A percentile compares a stretch with the other conserved stretches of the same genome.
These are phyloP conservation scores for Lota lota DNA, from an alignment of 2,113 vertebrate genomes.

Conservation along the genomic window DNA sequence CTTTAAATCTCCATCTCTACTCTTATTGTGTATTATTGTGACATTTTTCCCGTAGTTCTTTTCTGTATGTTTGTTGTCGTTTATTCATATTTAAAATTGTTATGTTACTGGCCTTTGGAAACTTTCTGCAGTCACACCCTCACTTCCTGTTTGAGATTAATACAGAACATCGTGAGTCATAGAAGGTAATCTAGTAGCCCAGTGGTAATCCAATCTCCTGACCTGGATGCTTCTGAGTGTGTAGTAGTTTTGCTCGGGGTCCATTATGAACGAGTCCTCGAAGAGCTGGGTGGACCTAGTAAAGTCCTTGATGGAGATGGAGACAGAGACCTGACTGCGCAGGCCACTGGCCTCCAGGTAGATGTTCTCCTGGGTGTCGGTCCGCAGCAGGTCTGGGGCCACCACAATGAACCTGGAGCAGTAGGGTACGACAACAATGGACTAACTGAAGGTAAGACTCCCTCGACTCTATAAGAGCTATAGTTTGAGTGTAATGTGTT, in stretches of 20 bases:
- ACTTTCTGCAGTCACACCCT: too few species aligned
- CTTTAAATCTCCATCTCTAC: too few species aligned
- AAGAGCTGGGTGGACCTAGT: not conserved
- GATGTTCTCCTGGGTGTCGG: conserved; percentile 66
- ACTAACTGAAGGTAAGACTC: not conserved
- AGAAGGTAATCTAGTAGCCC: not conserved
- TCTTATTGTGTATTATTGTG: too few species aligned
- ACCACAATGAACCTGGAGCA: conserved; percentile 60
- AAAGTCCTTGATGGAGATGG: conserved; percentile 43
- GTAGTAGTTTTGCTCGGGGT: conserved; percentile 37
- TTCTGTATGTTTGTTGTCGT: too few species aligned
- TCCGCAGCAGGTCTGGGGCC: conserved; percentile 63
- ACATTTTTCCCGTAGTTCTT: too few species aligned
- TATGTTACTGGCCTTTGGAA: too few species aligned
- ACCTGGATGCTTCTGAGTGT: conserved; percentile 61
- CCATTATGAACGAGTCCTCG: conserved; percentile 39
- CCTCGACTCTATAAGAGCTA: too few species aligned
- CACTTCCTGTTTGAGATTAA: too few species aligned
- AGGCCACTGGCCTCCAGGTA: conserved; percentile 49
- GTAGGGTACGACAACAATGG: not conserved
- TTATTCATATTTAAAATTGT: too few species aligned
- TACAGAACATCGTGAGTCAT: too few species aligned
- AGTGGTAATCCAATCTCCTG: not conserved
- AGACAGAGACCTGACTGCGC: conserved; percentile 19
- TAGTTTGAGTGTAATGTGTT: too few species aligned